These are phyloP conservation scores for Scarus forsteni DNA, from an alignment of 2,797 vertebrate species.

Conservation along the genomic window DNA sequence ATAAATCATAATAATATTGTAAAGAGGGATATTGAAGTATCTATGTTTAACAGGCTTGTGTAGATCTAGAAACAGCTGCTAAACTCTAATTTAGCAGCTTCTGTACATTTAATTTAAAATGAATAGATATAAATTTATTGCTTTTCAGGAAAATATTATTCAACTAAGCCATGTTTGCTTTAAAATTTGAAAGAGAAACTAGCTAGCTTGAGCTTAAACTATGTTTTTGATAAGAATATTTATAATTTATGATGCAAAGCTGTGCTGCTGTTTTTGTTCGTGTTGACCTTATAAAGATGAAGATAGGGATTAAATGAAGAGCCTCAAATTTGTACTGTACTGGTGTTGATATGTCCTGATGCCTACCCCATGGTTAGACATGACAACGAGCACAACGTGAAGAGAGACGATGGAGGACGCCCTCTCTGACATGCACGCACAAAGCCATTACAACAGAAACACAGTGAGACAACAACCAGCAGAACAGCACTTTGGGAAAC, in stretches of 20 bases:
- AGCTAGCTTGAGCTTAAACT: background rate
- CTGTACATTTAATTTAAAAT: background rate
- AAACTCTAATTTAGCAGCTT: background rate
- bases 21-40: background rate
- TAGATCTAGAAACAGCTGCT: background rate
- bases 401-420: slow-evolving; percentile 31
- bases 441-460: slow-evolving; percentile 40
- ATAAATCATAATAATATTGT: background rate
- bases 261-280: slow-evolving; percentile 23
- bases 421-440: slow-evolving; percentile 47
- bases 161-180: background rate
- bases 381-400: slow-evolving; percentile 72
- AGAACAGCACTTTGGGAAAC: background rate
- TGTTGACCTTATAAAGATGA: background rate
- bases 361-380: slow-evolving; percentile 74
- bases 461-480: background rate
- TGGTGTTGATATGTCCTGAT: slow-evolving; percentile 37
- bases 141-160: background rate
- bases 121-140: background rate
- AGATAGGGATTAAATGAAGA: slow-evolving; percentile 15
- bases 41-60: background rate
- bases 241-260: slow-evolving; percentile 33
- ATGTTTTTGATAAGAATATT: background rate
- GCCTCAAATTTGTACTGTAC: slow-evolving; percentile 50
- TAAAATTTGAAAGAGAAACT: slow-evolving; percentile 2